phyloP scores from a whole-genome alignment of 2,113 vertebrate species.

The Lepus americanus region DNA sequence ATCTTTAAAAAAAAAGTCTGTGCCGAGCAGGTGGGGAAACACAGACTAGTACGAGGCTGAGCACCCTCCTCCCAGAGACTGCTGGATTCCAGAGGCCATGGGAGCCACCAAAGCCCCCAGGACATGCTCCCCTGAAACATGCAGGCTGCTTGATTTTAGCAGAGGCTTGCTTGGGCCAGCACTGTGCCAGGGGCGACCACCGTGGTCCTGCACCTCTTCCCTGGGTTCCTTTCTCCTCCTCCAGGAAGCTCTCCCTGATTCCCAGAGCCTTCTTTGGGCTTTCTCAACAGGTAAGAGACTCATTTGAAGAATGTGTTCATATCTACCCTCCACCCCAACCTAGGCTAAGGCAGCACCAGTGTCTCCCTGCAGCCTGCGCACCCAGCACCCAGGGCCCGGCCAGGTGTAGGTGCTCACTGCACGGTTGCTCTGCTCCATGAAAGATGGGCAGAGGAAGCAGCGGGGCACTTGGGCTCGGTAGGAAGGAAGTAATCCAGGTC shows the following conservation, averaged over 20 bases:
- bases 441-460: constrained; percentile 35
- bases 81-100: background rate
- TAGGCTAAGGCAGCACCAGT: background rate
- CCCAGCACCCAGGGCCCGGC: background rate
- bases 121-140: background rate
- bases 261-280: background rate
- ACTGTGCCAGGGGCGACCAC: background rate
- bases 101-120: background rate
- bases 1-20: background rate
- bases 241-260: background rate
- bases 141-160: fast-evolving
- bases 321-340: background rate
- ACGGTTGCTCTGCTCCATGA: background rate
- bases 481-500: constrained; percentile 84
- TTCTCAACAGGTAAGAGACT: background rate
- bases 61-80: background rate
- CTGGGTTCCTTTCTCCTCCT: background rate
- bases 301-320: background rate
- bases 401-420: background rate
- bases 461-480: background rate
- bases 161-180: background rate
- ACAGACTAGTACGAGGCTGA: background rate
- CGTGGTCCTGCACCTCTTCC: background rate
- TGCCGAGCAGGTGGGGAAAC: background rate
- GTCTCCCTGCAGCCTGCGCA: background rate